These are phyloP conservation scores for Drosophila monieri DNA, from an alignment of 2,888 invertebrate genomes.

Conservation along the genomic window DNA sequence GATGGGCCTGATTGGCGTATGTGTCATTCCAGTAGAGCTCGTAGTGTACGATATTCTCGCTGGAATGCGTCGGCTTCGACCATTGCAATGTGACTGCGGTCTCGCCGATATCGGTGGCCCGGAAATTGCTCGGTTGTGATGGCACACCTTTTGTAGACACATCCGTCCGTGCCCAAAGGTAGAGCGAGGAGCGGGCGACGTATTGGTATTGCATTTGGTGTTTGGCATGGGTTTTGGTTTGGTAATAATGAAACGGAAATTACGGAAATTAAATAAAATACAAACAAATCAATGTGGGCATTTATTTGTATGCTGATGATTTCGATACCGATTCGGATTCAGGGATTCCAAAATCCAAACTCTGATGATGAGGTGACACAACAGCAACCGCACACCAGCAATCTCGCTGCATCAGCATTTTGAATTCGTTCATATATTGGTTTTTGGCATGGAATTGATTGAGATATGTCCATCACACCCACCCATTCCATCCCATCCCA, in stretches of 20 bases:
- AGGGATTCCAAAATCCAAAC: conserved; percentile 30
- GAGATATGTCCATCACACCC: conserved; percentile 31
- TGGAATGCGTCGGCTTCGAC: conserved; percentile 95
- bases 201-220: conserved; percentile 47
- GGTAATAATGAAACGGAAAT: conserved; percentile 80
- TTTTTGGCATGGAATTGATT: conserved; percentile 38
- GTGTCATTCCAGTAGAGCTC: conserved; percentile 99
- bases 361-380: conserved; percentile 38
- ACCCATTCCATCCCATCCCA: background rate
- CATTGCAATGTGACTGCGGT: conserved; percentile 96
- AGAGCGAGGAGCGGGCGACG: conserved; percentile 44
- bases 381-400: background rate
- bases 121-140: conserved; percentile 96
- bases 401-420: conserved; percentile 29
- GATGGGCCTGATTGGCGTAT: conserved; percentile 94
- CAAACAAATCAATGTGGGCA: conserved; percentile 76
- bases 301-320: conserved; percentile 60
- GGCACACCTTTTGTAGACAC: conserved; percentile 90
- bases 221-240: conserved; percentile 72
- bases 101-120: conserved; percentile 94
- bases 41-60: conserved; percentile 97
- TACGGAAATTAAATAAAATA: conserved; percentile 79
- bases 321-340: conserved; percentile 19
- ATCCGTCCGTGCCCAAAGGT: conserved; percentile 13
- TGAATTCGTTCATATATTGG: conserved; percentile 12